Evolutionary conservation across 2,797 vertebrate genomes (phyloP), one percentile per base, ranked within the genome.

Genomic region (Neosilurus mollespiculum): DNA sequence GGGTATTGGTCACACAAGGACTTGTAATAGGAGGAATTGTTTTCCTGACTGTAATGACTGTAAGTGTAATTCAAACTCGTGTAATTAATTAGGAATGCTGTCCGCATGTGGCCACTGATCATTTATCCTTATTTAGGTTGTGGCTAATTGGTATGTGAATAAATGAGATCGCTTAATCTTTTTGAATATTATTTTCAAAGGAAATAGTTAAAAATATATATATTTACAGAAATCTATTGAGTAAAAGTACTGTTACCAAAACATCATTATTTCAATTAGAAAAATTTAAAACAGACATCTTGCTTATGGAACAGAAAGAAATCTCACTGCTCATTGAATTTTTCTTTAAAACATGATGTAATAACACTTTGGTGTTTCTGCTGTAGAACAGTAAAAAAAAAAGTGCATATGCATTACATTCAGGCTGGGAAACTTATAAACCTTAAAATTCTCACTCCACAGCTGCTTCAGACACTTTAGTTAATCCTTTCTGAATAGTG

Each of bases 11-110:
- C 98, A 97, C 94, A 88, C 82, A 85, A 67, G 53, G 94, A 94
- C 91, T 94, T 94, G 95, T 93, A 87, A 88, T 80, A 82, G 80
- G 79, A 82, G 82, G 79, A 87, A 88, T 86, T 96, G 85, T 88
- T 90, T 88, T 84, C 37, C 85, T 86, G 83, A 58, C 51, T 84
- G 95, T 96, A 96, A 96, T 94, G 95, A 96, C 94, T 94, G 95
- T 94, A 95, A 95, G 95, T 95, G 95, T 96, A 96, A 96, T 96
- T 93, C 92, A 94, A 96, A 93, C 94, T 94, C 96, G 96, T 96
- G 95, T 95, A 96, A 96, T 98, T 96, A 97, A 98, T 97, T 96
- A 97, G 96, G 96, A 96, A 97, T 94, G 96, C 92, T 94, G 94
- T 92, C 89, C 94, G 92, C 92, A 93, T 94, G 95, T 95, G 94